Percentiles rank a stretch among this genome's conserved stretches.
Evolutionary conservation across 1,140 invertebrate genomes (phyloP).

Genomic region (Zaprionus camerounensis): DNA sequence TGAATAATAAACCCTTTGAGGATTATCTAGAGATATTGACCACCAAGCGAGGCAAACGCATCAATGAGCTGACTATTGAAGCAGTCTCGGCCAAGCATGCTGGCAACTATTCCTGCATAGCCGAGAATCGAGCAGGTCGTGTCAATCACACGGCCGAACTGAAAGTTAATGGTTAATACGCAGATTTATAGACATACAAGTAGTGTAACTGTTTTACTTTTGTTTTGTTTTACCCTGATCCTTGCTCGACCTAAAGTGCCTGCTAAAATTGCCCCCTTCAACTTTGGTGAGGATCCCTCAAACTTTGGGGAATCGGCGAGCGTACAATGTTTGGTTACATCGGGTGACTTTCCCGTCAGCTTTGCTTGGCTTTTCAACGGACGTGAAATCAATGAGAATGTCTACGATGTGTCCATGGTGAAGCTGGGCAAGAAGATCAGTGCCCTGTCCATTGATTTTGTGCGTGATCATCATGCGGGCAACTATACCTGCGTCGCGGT

Average conservation of each 20-base stretch:
- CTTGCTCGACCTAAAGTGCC: slow-evolving; percentile 85
- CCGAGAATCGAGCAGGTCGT: slow-evolving; percentile 88
- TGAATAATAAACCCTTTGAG: slow-evolving; percentile 85
- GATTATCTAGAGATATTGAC: slow-evolving; percentile 85
- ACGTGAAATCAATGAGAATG: slow-evolving; percentile 86
- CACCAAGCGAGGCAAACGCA: slow-evolving; percentile 88
- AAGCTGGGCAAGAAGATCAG: slow-evolving; percentile 85
- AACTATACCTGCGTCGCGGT: slow-evolving; percentile 90
- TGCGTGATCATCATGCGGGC: slow-evolving; percentile 88
- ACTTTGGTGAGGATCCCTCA: slow-evolving; percentile 87
- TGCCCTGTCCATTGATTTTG: slow-evolving; percentile 88
- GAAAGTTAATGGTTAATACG: slow-evolving; percentile 89
- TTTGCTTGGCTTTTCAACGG: slow-evolving; percentile 87
- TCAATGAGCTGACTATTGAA: slow-evolving; percentile 91
- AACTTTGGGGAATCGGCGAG: slow-evolving; percentile 90
- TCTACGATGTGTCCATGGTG: slow-evolving; percentile 84
- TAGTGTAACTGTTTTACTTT: slow-evolving; percentile 34
- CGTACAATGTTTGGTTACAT: slow-evolving; percentile 89
- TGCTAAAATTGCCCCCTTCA: slow-evolving; percentile 88
- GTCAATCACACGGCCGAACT: slow-evolving; percentile 88
- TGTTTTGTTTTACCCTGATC: slow-evolving; percentile 17
- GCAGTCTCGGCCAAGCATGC: slow-evolving; percentile 89
- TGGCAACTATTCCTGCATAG: slow-evolving; percentile 92
- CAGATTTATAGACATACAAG: slow-evolving; percentile 3
- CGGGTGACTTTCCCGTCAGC: slow-evolving; percentile 90